These are phyloP conservation scores for Podarcis raffonei DNA, from an alignment of 2,113 vertebrate genomes.

Conservation along the genomic window DNA sequence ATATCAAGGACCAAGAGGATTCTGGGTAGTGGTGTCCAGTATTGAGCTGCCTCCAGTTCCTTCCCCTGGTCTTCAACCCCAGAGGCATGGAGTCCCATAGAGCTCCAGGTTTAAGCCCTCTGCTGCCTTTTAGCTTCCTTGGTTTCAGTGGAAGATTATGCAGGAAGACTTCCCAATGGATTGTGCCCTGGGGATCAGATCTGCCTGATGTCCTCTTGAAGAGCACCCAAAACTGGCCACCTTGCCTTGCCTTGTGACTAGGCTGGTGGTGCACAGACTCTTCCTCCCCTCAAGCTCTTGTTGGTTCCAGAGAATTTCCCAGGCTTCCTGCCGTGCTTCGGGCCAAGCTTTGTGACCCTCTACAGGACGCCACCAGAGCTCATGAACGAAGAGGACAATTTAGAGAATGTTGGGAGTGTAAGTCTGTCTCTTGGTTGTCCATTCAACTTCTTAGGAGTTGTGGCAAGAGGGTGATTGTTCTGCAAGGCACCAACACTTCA, in stretches of 20 bases:
- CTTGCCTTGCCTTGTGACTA: accelerated
- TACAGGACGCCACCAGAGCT: slow-evolving; percentile 61
- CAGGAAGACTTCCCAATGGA: neutral
- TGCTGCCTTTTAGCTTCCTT: neutral
- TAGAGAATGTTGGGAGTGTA: neutral
- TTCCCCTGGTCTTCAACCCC: too few relatives aligned
- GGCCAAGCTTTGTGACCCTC: slow-evolving; percentile 67
- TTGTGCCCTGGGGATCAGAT: neutral
- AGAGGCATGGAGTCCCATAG: neutral
- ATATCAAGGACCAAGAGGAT: too few relatives aligned
- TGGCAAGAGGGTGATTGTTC: too few relatives aligned
- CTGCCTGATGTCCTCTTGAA: too few relatives aligned
- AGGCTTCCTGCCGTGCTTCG: slow-evolving; percentile 71
- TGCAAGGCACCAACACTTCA: neutral
- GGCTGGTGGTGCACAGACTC: neutral
- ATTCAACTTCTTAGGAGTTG: neutral
- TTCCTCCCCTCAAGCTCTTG: neutral
- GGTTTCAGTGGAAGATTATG: neutral
- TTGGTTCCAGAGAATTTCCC: slow-evolving; percentile 54
- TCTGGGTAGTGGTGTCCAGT: neutral
- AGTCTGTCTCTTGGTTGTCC: neutral
- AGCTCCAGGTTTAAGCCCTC: neutral
- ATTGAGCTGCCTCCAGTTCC: too few relatives aligned
- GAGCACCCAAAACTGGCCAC: neutral
- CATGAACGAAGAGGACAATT: neutral